These are phyloP conservation scores for Noctilio leporinus DNA, from an alignment of 2,113 vertebrate genomes.

Conservation along the genomic window DNA sequence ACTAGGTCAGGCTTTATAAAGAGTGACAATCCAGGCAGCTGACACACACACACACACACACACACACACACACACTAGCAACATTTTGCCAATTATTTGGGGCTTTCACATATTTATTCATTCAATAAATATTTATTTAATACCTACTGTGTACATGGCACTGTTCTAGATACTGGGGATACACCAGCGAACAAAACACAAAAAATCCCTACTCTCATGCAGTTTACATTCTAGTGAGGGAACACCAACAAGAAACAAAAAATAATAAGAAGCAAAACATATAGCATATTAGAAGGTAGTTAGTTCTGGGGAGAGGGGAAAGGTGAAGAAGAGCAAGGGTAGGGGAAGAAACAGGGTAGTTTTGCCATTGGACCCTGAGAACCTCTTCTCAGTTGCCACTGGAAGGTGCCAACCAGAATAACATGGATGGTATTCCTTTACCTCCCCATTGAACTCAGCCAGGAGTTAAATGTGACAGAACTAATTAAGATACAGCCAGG, in stretches of 20 bases:
- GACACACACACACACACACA: too few relatives aligned
- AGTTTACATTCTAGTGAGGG: neutral
- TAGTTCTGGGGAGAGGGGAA: neutral
- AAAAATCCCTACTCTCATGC: neutral
- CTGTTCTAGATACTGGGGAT: neutral
- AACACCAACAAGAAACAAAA: neutral
- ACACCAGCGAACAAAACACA: neutral
- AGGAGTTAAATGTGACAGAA: too few relatives aligned
- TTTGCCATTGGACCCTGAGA: neutral
- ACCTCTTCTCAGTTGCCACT: neutral
- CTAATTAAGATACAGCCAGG: too few relatives aligned
- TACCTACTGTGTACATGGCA: neutral
- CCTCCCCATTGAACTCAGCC: too few relatives aligned
- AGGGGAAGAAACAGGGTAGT: too few relatives aligned
- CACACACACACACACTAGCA: too few relatives aligned
- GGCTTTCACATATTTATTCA: neutral
- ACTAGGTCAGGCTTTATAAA: neutral
- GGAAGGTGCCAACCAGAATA: neutral
- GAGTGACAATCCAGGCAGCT: neutral
- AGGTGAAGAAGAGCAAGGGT: neutral
- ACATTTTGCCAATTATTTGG: neutral
- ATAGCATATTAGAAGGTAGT: accelerated
- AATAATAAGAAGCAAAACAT: neutral
- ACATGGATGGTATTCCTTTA: neutral
- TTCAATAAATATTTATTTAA: neutral